phyloP scores from a whole-genome alignment of 2,797 vertebrate genomes.

The Microhierax caerulescens region DNA sequence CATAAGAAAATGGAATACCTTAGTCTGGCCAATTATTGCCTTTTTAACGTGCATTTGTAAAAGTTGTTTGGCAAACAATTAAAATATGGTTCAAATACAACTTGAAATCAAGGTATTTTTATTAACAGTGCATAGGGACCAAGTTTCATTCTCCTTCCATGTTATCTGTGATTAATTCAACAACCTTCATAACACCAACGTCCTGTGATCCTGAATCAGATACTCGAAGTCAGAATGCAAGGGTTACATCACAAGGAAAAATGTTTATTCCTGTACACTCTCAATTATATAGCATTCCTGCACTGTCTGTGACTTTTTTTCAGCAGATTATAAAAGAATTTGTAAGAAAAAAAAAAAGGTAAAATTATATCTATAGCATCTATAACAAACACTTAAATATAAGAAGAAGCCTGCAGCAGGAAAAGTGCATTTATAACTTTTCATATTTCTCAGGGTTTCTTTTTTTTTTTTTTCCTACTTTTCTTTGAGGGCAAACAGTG shows the following conservation, averaged over 20 bases:
- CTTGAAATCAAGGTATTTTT: background rate
- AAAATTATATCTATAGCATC: background rate
- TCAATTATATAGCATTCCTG: background rate
- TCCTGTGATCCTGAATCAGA: background rate
- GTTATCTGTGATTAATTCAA: background rate
- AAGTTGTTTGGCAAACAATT: background rate
- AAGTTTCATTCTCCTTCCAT: background rate
- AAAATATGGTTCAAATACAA: background rate
- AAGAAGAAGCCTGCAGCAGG: background rate
- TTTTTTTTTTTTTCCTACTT: rapidly evolving
- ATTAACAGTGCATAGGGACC: background rate
- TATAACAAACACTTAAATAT: background rate
- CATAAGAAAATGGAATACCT: background rate
- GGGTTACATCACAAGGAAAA: background rate
- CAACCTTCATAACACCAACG: background rate
- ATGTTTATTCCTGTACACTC: background rate
- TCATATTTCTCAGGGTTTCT: background rate
- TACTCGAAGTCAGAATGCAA: background rate
- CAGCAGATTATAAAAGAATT: background rate
- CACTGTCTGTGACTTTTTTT: background rate
- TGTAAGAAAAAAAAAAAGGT: background rate
- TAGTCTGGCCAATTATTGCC: background rate
- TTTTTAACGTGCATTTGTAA: background rate
- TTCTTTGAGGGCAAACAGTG: background rate
- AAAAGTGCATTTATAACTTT: background rate